Evolutionary conservation across 2,113 vertebrate species (phyloP).

Genomic region (Jacana jacana): DNA sequence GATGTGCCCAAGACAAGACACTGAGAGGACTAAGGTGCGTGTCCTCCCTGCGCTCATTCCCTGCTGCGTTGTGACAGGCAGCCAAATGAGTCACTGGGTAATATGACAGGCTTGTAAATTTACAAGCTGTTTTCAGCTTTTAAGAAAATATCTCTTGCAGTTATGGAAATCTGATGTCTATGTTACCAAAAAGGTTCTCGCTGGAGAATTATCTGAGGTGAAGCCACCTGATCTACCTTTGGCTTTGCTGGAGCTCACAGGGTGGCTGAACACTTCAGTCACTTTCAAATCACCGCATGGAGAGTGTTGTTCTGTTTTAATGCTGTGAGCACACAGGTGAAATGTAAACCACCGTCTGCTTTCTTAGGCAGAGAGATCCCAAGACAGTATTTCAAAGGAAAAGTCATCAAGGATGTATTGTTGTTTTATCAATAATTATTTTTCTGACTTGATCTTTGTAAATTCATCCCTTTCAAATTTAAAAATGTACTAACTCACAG

Average conservation of each 20-base stretch:
- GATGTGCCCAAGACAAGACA: neutral
- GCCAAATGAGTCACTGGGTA: neutral
- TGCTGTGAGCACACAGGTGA: neutral
- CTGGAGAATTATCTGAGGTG: neutral
- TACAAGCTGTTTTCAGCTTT: neutral
- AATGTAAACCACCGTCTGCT: neutral
- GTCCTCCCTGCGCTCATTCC: neutral
- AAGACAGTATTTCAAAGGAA: neutral
- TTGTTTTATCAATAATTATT: neutral
- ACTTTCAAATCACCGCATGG: neutral
- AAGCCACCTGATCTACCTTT: neutral
- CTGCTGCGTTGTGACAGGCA: neutral
- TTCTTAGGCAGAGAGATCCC: neutral
- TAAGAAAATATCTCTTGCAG: neutral
- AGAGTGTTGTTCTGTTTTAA: neutral
- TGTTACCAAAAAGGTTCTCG: neutral
- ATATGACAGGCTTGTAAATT: neutral
- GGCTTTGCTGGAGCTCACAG: neutral
- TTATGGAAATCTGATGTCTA: neutral
- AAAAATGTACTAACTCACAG: neutral
- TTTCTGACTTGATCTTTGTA: neutral
- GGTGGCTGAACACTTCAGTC: neutral
- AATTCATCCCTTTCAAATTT: neutral
- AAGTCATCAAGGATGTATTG: neutral
- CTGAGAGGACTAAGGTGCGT: neutral